These are phyloP conservation scores for Cygnus olor DNA, from an alignment of 2,797 vertebrate species.

Conservation along the genomic window DNA sequence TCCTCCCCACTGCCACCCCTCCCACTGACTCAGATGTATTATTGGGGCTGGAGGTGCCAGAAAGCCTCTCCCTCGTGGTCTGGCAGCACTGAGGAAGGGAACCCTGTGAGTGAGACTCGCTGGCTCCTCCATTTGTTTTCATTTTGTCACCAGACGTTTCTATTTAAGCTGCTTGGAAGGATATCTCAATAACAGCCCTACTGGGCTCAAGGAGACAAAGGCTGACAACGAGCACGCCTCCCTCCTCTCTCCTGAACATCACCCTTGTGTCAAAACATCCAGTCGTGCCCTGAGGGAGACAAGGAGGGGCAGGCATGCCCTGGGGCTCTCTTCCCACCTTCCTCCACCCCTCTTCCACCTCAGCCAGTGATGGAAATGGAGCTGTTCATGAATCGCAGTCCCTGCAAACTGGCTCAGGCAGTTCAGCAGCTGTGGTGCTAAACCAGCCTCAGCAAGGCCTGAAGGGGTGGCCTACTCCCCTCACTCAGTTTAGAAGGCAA, in stretches of 20 bases:
- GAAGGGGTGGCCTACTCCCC: neutral
- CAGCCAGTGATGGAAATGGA: neutral
- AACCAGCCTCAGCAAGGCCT: neutral
- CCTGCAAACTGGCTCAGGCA: neutral
- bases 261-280: constrained; percentile 7
- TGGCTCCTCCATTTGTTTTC: constrained; percentile 72
- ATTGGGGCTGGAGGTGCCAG: neutral
- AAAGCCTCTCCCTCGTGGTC: constrained; percentile 27
- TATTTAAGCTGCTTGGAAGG: constrained; percentile 71
- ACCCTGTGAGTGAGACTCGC: neutral
- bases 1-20: neutral
- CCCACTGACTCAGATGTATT: constrained; percentile 10
- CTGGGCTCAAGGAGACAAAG: constrained; percentile 37
- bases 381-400: neutral
- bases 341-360: neutral
- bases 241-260: neutral
- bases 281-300: neutral
- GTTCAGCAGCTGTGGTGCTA: neutral
- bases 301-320: neutral
- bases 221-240: neutral
- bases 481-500: neutral
- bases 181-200: constrained; percentile 63
- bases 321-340: neutral
- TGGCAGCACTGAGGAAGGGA: constrained; percentile 26
- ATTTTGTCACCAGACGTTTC: constrained; percentile 69